Percentiles rank a stretch among this genome's conserved stretches.
Conservation (phyloP, 2,888 invertebrate species). For the Torymus aiolomorphi region DNA sequence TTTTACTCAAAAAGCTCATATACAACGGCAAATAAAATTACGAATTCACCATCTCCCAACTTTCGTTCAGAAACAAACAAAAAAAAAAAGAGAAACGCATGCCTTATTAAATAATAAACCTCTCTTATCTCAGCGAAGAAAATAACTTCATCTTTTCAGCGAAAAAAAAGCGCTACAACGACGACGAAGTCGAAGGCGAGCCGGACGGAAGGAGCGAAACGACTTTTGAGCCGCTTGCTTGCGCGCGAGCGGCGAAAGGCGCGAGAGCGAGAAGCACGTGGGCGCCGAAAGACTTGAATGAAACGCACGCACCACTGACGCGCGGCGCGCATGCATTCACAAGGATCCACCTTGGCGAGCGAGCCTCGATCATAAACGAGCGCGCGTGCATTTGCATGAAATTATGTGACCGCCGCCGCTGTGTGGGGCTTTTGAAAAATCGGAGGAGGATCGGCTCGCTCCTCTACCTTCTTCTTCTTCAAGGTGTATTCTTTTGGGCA, state of each 20-base stretch:
- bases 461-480: background rate
- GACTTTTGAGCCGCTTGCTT: too few relatives aligned
- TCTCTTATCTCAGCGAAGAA: too few relatives aligned
- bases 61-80: too few relatives aligned
- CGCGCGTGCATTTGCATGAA: conserved; percentile 28
- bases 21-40: too few relatives aligned
- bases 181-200: background rate
- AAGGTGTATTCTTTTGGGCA: background rate
- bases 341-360: conserved; percentile 28
- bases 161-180: too few relatives aligned
- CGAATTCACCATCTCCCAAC: too few relatives aligned
- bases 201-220: background rate
- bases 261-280: conserved; percentile 42
- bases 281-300: conserved; percentile 45
- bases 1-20: too few relatives aligned
- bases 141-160: too few relatives aligned
- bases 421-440: conserved; percentile 25
- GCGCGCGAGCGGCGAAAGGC: background rate
- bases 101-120: too few relatives aligned
- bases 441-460: background rate
- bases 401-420: conserved; percentile 7
- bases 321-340: conserved; percentile 11
- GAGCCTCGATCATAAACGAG: conserved; percentile 26
- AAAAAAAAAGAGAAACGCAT: too few relatives aligned
- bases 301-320: background rate